phyloP scores from a whole-genome alignment of 2,888 invertebrate species.

The Agrilus cyanescens region DNA sequence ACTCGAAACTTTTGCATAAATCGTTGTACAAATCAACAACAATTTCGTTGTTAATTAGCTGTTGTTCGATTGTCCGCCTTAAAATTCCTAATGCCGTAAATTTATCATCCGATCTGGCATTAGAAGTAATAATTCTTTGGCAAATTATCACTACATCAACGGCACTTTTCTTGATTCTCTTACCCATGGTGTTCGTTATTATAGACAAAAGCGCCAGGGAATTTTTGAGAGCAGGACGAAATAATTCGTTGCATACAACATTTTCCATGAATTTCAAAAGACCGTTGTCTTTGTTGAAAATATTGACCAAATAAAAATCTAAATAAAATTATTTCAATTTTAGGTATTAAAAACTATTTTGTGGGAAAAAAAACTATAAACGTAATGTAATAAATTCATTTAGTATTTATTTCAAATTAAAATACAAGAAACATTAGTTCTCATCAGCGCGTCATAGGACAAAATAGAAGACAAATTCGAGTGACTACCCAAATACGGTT shows the following conservation, averaged over 20 bases:
- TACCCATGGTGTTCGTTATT: slow-evolving; percentile 25
- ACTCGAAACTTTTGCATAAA: background rate
- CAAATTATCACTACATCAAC: slow-evolving; percentile 22
- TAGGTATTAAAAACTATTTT: background rate
- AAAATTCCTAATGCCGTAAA: slow-evolving; percentile 22
- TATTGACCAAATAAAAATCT: slow-evolving; percentile 25
- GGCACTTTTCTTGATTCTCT: slow-evolving; percentile 22
- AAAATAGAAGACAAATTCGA: too few species aligned
- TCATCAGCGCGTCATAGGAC: too few species aligned
- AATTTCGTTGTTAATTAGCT: background rate
- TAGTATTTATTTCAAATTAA: background rate
- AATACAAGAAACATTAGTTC: background rate
- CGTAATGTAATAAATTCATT: background rate
- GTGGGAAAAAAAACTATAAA: background rate
- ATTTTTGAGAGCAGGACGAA: slow-evolving; percentile 19
- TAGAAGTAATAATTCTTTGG: slow-evolving; percentile 19
- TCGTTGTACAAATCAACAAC: slow-evolving; percentile 7
- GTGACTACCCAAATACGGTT: too few species aligned
- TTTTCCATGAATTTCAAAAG: slow-evolving; percentile 21
- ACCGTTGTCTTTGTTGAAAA: slow-evolving; percentile 24
- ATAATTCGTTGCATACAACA: slow-evolving; percentile 16
- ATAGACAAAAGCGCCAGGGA: slow-evolving; percentile 26
- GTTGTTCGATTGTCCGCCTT: slow-evolving; percentile 21
- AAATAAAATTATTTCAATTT: slow-evolving; percentile 10
- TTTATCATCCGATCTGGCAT: slow-evolving; percentile 21